These are phyloP conservation scores for Camptogramma bilineatum DNA, from an alignment of 2,888 invertebrate genomes.

Conservation along the genomic window DNA sequence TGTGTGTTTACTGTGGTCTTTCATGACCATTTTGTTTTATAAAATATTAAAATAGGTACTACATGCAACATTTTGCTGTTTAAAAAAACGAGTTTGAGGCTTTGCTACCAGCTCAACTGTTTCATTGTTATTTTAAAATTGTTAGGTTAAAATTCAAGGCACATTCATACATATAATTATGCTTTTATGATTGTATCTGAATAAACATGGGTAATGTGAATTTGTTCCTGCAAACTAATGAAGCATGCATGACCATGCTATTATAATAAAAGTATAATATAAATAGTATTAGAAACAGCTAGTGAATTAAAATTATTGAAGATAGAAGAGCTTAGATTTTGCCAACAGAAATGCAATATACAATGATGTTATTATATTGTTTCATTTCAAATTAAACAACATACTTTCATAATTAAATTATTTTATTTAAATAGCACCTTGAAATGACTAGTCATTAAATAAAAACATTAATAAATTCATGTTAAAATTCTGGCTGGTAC, in stretches of 20 bases:
- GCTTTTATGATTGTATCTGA: not conserved
- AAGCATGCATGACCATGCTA: not conserved
- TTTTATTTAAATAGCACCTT: slow-evolving; percentile 2
- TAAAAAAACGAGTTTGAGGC: not conserved
- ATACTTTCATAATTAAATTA: not conserved
- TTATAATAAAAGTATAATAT: not conserved
- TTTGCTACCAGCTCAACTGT: not conserved
- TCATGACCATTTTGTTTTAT: not conserved
- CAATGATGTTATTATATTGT: not conserved
- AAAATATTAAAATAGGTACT: no score
- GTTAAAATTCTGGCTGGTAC: not conserved
- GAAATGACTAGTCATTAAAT: not conserved
- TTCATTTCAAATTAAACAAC: slow-evolving; percentile 2
- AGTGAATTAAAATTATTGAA: not conserved
- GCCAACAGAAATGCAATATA: not conserved
- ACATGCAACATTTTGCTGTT: not conserved
- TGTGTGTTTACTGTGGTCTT: not conserved
- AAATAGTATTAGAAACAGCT: not conserved
- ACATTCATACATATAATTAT: not conserved
- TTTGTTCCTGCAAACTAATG: not conserved
- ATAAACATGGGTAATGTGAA: not conserved
- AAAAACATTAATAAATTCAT: not conserved
- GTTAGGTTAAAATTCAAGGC: not conserved
- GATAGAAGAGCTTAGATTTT: slow-evolving; percentile 4
- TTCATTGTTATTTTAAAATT: not conserved